Conservation (phyloP, 2,113 vertebrate genomes). For the Anarrhichthys ocellatus region DNA sequence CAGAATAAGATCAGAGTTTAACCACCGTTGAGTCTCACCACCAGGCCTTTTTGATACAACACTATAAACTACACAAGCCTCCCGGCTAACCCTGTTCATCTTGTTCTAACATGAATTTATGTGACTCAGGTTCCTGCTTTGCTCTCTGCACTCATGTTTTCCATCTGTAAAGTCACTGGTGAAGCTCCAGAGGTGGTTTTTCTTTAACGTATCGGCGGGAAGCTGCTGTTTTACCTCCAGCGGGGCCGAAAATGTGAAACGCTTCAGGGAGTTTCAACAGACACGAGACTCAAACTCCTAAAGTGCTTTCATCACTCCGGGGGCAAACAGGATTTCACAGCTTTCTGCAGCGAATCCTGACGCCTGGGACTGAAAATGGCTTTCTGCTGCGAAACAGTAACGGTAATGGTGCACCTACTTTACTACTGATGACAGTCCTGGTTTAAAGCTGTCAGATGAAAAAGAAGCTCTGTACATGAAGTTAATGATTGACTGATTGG, state of each 20-base stretch:
- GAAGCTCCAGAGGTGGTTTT: slow-evolving; percentile 27
- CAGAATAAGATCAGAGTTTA: too few relatives aligned
- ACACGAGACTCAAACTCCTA: slow-evolving; percentile 56
- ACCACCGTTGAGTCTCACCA: too few relatives aligned
- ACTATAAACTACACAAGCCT: background rate
- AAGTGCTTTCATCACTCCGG: slow-evolving; percentile 63
- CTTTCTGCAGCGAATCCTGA: slow-evolving; percentile 35
- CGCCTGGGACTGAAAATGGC: slow-evolving; percentile 44
- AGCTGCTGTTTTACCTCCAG: slow-evolving; percentile 42
- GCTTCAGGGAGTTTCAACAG: slow-evolving; percentile 52
- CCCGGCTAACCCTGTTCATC: background rate
- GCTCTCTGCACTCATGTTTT: background rate
- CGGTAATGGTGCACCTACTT: background rate
- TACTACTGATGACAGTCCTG: slow-evolving; percentile 1
- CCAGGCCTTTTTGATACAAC: too few relatives aligned
- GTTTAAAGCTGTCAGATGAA: background rate
- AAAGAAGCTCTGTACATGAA: background rate
- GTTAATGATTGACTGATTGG: background rate
- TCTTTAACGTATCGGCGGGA: slow-evolving; percentile 8
- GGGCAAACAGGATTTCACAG: slow-evolving; percentile 54
- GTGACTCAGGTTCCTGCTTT: background rate
- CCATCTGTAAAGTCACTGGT: slow-evolving; percentile 7
- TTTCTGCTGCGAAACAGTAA: slow-evolving; percentile 37
- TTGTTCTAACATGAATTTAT: background rate
- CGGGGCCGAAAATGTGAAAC: slow-evolving; percentile 58